These are phyloP conservation scores for Sacculina carcini DNA, from an alignment of 2,888 invertebrate genomes.

Conservation along the genomic window DNA sequence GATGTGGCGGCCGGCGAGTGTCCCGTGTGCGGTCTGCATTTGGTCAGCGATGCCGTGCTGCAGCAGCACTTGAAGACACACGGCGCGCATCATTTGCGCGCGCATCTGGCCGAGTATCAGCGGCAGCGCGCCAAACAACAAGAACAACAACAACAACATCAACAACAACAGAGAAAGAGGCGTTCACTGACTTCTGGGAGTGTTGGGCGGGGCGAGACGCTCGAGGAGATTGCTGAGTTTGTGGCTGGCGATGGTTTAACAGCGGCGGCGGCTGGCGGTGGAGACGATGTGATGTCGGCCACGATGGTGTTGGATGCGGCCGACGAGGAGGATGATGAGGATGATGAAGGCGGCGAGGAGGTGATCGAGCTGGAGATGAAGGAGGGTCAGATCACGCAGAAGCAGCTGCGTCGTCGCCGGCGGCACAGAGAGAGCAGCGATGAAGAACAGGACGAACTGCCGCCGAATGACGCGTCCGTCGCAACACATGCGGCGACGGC, in stretches of 20 bases:
- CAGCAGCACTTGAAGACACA: not conserved
- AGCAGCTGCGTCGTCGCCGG: not conserved
- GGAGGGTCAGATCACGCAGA: not conserved
- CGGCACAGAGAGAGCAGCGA: not conserved
- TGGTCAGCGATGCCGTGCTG: not conserved
- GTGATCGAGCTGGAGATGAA: constrained; percentile 3
- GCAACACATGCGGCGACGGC: too few relatives aligned
- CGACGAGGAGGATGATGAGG: not conserved
- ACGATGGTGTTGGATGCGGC: too few relatives aligned
- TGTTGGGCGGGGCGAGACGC: not conserved
- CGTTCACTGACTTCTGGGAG: not conserved
- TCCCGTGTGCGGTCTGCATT: not conserved
- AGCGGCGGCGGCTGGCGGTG: too few relatives aligned
- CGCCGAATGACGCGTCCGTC: too few relatives aligned
- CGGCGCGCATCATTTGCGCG: not conserved
- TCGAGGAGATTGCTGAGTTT: not conserved
- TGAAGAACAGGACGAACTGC: not conserved
- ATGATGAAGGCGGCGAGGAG: not conserved
- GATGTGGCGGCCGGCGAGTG: not conserved
- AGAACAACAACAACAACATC: too few relatives aligned
- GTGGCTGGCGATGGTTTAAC: not conserved
- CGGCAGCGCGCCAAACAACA: too few relatives aligned
- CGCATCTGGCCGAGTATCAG: not conserved
- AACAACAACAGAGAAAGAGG: too few relatives aligned
- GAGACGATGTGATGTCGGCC: too few relatives aligned